Evolutionary conservation across 2,888 invertebrate genomes (phyloP).

Genomic region (Microctonus brassicae): DNA sequence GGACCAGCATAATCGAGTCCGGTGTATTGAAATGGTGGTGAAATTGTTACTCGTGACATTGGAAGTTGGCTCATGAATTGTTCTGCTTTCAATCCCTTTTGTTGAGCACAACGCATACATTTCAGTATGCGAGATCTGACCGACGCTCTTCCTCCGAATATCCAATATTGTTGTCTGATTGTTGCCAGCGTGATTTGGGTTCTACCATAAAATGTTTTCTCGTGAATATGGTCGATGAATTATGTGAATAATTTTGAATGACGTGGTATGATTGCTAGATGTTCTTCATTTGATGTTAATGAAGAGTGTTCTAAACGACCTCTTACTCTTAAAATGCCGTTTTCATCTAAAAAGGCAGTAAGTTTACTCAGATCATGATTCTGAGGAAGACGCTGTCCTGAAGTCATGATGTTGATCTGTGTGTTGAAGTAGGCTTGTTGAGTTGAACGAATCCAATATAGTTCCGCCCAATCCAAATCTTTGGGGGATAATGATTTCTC

Average conservation of each 20-base stretch:
- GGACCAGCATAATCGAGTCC: no score
- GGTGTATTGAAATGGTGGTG: no score
- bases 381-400: no score
- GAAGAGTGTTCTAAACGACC: slow-evolving; percentile 14
- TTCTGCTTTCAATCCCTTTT: slow-evolving; percentile 15
- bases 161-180: slow-evolving; percentile 19
- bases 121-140: slow-evolving; percentile 8
- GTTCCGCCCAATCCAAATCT: no score
- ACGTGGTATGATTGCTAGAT: slow-evolving; percentile 13
- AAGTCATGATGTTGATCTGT: no score
- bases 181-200: slow-evolving; percentile 23
- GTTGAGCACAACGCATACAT: slow-evolving; percentile 23
- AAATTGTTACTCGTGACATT: no score
- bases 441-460: no score
- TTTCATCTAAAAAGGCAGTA: slow-evolving; percentile 5
- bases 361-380: neutral
- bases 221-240: slow-evolving; percentile 1
- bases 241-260: neutral
- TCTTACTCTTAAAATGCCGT: slow-evolving; percentile 23
- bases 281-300: neutral
- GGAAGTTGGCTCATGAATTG: slow-evolving; percentile 39
- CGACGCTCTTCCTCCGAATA: slow-evolving; percentile 26
- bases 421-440: no score
- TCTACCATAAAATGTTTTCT: slow-evolving; percentile 20
- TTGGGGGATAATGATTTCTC: no score